Evolutionary conservation across 2,113 vertebrate genomes (phyloP), one percentile per base, ranked within the genome.

Genomic region (Centropus bengalensis): DNA sequence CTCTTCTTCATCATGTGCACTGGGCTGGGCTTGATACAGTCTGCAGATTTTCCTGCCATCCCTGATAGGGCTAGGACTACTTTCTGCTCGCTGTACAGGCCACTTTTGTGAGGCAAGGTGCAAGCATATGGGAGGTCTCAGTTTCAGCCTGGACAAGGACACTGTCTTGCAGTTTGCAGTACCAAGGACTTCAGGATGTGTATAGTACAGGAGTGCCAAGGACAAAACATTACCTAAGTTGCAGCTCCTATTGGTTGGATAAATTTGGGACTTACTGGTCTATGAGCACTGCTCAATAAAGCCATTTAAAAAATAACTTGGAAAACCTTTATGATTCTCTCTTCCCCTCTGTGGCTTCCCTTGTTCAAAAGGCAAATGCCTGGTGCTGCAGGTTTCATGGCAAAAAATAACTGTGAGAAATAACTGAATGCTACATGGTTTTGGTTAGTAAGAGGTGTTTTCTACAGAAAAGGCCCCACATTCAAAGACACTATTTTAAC

Each of bases 11-110:
- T 26, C 14, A 18, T 0, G 0, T 1, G 5, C 30, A 26, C 21
- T 0, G 0, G 30, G 28, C 28, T 27, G 20, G 28, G n/a, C 32
- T 66, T 38, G 40, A 19, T 2, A 1, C 21, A 36, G 59, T 10
- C 30, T 66, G 22, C 56, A 59, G 47, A 51, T 30, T 30, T 36
- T 42, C 45, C 38, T 4, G 0, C 28, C 2, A 0, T 36, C 36
- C 45, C 38, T 4, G 0, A 30, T 2, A 0, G 23, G 49, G 21
- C 24, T 8, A 1, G 62, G 11, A 22, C 52, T 40, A 45, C 38
- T 5, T 13, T 36, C 8, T 0, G 1, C 21, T 54, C 5, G 0
- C 36, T 1, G 1, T 27, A 2, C 1, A 22, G 9, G 7, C 44
- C 1, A 1, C 20, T 23, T 24, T 8, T 2, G 0, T 33, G 8